Evolutionary conservation across 1,140 invertebrate genomes (phyloP), one percentile per base, ranked within the genome.

Genomic region (Nephila pilipes): DNA sequence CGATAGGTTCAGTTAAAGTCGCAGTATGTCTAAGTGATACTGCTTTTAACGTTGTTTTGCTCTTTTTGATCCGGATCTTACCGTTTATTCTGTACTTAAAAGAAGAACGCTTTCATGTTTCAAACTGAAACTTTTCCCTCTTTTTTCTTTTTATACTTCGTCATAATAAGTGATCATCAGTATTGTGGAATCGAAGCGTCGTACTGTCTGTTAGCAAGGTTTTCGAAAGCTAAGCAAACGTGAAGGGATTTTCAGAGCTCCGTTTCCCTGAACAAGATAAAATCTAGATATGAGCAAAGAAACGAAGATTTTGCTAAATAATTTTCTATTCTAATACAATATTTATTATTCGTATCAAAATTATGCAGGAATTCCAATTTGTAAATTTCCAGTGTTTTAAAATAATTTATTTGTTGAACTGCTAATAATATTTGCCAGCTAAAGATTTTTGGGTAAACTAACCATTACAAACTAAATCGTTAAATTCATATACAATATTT

Each of bases 21-120:
- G 14, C 81, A 38, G 87, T 88, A 88, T 88, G 58, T 88, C 69
- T 88, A 88, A 88, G 87, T 88, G 87, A 88, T 88, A 88, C 81
- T 38, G 87, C 87, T 88, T 88, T 88, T 88, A 88, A 88, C 58
- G 63, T 88, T 88, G 87, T 88, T 88, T 88, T 36, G 36, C 65
- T 25, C 81, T 57, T 83, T 83, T 57, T 83, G 81, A 83, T 83
- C 38, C n/a, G n/a, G 57, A 69, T 88, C 58, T 54, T 20, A 54
- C 29, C 87, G 60, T 88, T 88, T 88, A 88, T 88, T 88, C 36
- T 75, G 18, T 55, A 32, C 87, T 88, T 69, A 65, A 63, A 54
- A 88, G 57, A 87, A 87, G 87, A 88, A 88, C n/a, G 87, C 87
- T 88, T 88, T 88, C 58, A 88, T 88, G 87, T 25, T 75, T 85